Evolutionary conservation across 2,797 vertebrate genomes (phyloP), one percentile per base, ranked within the genome.

Genomic region (Triplophysa yarkandensis): DNA sequence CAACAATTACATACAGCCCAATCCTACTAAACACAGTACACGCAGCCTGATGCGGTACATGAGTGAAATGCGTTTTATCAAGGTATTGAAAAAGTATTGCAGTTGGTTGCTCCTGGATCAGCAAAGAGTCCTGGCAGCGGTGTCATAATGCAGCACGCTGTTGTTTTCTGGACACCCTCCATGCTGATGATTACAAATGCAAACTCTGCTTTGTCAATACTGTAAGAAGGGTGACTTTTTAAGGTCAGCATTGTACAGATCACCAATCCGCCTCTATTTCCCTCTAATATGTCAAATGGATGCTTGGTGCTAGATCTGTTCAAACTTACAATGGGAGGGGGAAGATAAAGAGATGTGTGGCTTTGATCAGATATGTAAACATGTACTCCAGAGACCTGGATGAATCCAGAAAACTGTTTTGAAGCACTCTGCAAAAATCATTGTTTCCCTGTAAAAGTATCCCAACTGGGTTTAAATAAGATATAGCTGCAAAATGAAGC

Each of bases 201-300:
- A 70, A 75, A 48, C 39, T 19, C 57, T 46, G 30, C 58, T 69
- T 46, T 39, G 9, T 69, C 71, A 78, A 30, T 81, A 44, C 61
- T 76, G 30, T 66, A 71, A 74, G 57, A 54, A 44, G 34, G 63
- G 79, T 79, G 78, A 84, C 83, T 73, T 81, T 76, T 86, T 78
- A 62, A 80, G 80, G 72, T 82, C 71, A 41, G 54, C 17, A 28
- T 41, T 19, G 36, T 81, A 62, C 55, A 57, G 28, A 70, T 74
- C 62, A 61, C 23, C 30, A 21, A 60, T 1, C 41, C 54, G 48
- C 21, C 23, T 30, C 13, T 66, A 14, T 57, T 66, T 10, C 61
- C 19, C 64, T 39, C 54, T 3, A 52, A 76, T 65, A 73, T 62
- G 61, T 54, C 63, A 28, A 50, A 32, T 10, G 28, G 67, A 68